A percentile compares a stretch with the other conserved stretches of the same genome.
Conservation (phyloP, 1,140 invertebrate species). For the Lanistes nyassanus region DNA sequence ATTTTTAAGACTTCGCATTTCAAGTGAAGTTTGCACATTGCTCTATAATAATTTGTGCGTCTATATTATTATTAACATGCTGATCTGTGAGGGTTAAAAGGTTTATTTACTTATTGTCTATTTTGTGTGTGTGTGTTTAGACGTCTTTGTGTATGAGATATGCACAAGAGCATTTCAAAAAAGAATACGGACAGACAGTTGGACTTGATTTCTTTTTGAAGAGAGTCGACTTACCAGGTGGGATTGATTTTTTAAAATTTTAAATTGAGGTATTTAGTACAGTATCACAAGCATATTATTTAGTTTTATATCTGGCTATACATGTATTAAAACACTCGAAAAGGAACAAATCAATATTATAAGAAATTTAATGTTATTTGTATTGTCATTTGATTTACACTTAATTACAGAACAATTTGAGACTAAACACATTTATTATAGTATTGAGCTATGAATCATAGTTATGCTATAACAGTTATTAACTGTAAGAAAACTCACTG, state of each 20-base stretch:
- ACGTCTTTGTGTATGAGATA: slow-evolving; percentile 78
- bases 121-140: slow-evolving; percentile 63
- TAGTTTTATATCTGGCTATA: too few relatives aligned
- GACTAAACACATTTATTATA: too few relatives aligned
- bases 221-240: slow-evolving; percentile 75
- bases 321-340: too few relatives aligned
- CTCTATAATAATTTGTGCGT: background rate
- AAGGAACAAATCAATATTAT: too few relatives aligned
- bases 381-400: too few relatives aligned
- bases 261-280: too few relatives aligned
- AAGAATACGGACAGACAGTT: slow-evolving; percentile 78
- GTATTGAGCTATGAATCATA: too few relatives aligned
- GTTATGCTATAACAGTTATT: too few relatives aligned
- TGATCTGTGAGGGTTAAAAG: background rate
- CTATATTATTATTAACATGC: background rate
- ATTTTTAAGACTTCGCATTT: background rate
- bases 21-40: background rate
- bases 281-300: too few relatives aligned
- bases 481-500: too few relatives aligned
- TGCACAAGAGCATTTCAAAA: slow-evolving; percentile 79
- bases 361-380: too few relatives aligned
- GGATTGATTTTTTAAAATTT: slow-evolving; percentile 34
- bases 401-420: too few relatives aligned
- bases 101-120: slow-evolving; percentile 10
- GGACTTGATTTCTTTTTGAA: slow-evolving; percentile 86